Base-by-base conservation (phyloP, 1,140 invertebrate species). In the Panagrolaimus sp. region DNA sequence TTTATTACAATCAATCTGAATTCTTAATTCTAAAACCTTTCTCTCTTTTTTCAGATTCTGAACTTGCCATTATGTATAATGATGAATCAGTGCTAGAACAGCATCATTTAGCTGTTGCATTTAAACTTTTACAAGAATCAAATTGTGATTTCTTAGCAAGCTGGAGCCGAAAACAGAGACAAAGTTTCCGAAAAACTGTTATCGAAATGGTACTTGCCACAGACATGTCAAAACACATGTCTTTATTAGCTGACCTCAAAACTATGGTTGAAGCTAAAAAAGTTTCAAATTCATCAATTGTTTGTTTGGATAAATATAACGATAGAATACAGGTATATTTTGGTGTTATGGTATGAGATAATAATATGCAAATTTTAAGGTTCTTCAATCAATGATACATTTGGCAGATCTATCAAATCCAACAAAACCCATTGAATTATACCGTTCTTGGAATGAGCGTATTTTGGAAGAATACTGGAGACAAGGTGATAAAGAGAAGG, bases 141-240 rank as follows among this genome's bases (percentile, higher is more conserved):
- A 92, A 92, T 79, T 96, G 92, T 87, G 92, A 97, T 86, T 96
- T 97, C 83, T 92, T 97, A 84, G 87, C 88, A 61, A 93, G 93
- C 84, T 88, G 96, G 83, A 84, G 65, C 83, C 92, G 91, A 85
- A 98, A 98, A 86, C 94, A 98, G 85, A 88, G 92, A 73, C 92
- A 96, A 85, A 95, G 92, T 1, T 87, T 98, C 68, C 86, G 96
- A 72, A 98, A 97, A 86, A 97, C 98, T 92, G 92, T 95, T 67
- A 98, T 98, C 74, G 95, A 98, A 85, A 98, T 98, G 94, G 96
- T 87, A 23, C 87, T 98, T 65, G 96, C 94, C 65, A 98, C 95
- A n/a, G 96, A 98, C 84, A 98, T 98, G 96, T 96, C 92, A 23
- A 98, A 98, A 86, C 96, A 98, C 85, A 98, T 98, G 94, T 93